A percentile compares a stretch with the other conserved stretches of the same genome.
phyloP scores from a whole-genome alignment of 2,888 invertebrate species.

The Drosophila meridionalis region DNA sequence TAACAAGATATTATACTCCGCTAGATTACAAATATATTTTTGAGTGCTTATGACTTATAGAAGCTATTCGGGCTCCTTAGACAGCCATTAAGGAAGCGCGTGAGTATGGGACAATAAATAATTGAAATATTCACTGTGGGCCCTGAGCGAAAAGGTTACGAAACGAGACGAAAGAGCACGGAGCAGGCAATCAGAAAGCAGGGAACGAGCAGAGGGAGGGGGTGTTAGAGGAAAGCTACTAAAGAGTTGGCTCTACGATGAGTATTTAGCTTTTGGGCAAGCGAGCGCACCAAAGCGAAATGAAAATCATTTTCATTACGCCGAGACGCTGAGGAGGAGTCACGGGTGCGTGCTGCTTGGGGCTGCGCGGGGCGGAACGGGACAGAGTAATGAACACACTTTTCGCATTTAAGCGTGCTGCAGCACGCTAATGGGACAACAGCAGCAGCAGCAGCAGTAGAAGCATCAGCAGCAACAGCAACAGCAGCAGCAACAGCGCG shows the following conservation, averaged over 20 bases:
- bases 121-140: constrained; percentile 67
- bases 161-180: constrained; percentile 32
- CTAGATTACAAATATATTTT: constrained; percentile 38
- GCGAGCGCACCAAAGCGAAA: constrained; percentile 76
- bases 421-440: constrained; percentile 78
- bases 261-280: constrained; percentile 75
- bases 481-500: constrained; percentile 4
- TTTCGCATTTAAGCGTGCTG: constrained; percentile 77
- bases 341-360: neutral
- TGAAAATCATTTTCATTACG: constrained; percentile 78
- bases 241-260: constrained; percentile 39
- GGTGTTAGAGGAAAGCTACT: constrained; percentile 13
- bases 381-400: constrained; percentile 76
- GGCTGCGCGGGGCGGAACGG: no score
- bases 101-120: constrained; percentile 74
- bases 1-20: constrained; percentile 20
- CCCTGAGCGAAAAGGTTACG: constrained; percentile 50
- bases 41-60: constrained; percentile 51
- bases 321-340: constrained; percentile 40
- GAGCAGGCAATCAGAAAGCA: constrained; percentile 6
- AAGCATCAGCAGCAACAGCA: constrained; percentile 43
- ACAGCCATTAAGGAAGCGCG: constrained; percentile 68
- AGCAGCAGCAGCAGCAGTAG: constrained; percentile 40
- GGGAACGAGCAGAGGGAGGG: neutral
- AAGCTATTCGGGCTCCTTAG: constrained; percentile 46